Base-by-base conservation (phyloP, 2,888 invertebrate genomes). In the Bhutanitis thaidina region DNA sequence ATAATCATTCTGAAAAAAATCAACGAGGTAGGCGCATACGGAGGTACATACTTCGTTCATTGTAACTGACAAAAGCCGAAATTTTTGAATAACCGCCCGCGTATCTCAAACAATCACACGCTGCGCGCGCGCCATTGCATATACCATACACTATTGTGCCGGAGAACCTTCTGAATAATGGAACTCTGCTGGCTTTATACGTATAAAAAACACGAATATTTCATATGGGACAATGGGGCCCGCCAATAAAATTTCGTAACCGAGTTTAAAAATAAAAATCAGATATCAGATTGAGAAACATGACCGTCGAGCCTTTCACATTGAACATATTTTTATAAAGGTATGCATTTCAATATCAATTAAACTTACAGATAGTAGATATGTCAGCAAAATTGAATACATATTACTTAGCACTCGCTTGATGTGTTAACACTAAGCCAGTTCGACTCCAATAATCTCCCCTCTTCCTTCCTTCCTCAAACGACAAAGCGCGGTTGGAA, bases 51-150 rank as follows among this genome's bases (percentile, higher is more conserved):
- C 69, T 52, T 43, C 43, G 30, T 34, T 69, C 71, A 77, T 77
- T 75, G 74, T 71, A 58, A 56, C 54, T 60, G 62, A 82, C 76
- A 83, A 84, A 77, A 77, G 80, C 78, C 74, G 65, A 75, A 73
- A 65, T 73, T 77, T 80, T 77, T 74, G 79, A 82, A 83, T 80
- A 77, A 75, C 79, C 74, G 70, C 74, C 77, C 75, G 69, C 66
- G 74, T 78, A 79, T 83, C 73, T 75, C 76, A 74, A 79, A 84
- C 83, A 87, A 86, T 87, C 85, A 34, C 34, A 34, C 12, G 79
- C 84, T 85, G 77, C 87, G 86, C 87, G 88, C 79, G 88, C 81
- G 77, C 72, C 86, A 84, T 79, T 70, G 69, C 74, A 67, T 68
- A 67, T 60, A 56, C 80, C 74, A 67, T 68, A 67, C 60, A 56